phyloP scores from a whole-genome alignment of 2,113 vertebrate genomes.

The Formicarius rufipectus region DNA sequence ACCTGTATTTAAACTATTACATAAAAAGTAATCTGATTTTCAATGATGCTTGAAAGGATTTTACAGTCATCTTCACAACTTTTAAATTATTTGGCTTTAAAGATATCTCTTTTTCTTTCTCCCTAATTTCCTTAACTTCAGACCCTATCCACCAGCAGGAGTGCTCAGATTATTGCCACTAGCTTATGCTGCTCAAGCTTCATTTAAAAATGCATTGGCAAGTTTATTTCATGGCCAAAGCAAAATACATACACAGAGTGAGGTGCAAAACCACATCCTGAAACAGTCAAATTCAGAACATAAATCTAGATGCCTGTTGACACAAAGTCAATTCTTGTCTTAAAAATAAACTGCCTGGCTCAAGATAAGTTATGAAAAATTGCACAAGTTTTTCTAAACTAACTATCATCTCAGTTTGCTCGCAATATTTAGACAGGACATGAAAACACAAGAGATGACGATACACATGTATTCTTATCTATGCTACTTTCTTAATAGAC shows the following conservation, averaged over 20 bases:
- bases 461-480: not conserved
- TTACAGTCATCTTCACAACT: not conserved
- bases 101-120: not conserved
- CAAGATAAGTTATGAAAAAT: constrained; percentile 36
- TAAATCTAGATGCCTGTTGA: constrained; percentile 23
- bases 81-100: not conserved
- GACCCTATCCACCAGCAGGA: not conserved
- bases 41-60: not conserved
- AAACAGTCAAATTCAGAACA: constrained; percentile 10
- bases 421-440: not conserved
- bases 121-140: not conserved
- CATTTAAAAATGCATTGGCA: not conserved
- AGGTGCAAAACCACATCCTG: not conserved
- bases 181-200: not conserved
- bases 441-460: not conserved
- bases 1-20: not conserved
- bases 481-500: not conserved
- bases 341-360: constrained; percentile 31
- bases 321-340: constrained; percentile 54
- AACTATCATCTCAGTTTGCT: not conserved
- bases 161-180: not conserved
- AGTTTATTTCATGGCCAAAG: not conserved
- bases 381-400: not conserved
- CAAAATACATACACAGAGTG: not conserved
- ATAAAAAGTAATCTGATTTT: not conserved